These are phyloP conservation scores for Crotalus tigris DNA, from an alignment of 2,113 vertebrate genomes.

Conservation along the genomic window DNA sequence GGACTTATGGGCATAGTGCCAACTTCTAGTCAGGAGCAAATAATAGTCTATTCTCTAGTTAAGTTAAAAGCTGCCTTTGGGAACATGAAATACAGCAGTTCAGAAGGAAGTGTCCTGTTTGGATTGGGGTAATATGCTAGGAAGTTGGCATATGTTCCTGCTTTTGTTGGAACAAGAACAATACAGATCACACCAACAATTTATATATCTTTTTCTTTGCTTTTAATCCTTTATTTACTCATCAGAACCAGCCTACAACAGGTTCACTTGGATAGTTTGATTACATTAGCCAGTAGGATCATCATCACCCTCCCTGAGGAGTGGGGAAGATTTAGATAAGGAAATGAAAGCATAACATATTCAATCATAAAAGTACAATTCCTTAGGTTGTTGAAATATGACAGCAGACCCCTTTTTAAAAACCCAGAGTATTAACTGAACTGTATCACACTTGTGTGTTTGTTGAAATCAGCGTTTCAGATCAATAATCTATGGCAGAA, in stretches of 20 bases:
- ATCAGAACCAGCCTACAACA: neutral
- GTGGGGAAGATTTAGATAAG: neutral
- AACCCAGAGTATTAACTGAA: neutral
- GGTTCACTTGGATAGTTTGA: neutral
- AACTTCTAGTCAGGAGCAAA: constrained; percentile 27
- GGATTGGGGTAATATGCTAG: neutral
- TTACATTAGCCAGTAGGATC: neutral
- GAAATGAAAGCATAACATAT: constrained; percentile 4
- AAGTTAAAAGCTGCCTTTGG: neutral
- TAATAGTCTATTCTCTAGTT: neutral
- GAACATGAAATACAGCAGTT: neutral
- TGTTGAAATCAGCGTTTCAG: neutral
- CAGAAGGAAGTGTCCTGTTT: neutral
- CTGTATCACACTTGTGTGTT: neutral
- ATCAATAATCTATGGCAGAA: neutral
- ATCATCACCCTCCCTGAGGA: neutral
- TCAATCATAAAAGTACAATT: neutral
- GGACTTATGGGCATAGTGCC: constrained; percentile 34
- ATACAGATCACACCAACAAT: neutral
- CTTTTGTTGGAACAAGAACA: neutral
- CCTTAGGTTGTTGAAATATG: neutral
- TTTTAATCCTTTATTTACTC: neutral
- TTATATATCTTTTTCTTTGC: neutral
- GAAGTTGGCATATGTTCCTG: neutral
- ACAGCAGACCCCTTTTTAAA: neutral